Evolutionary conservation across 2,797 vertebrate species (phyloP), one percentile per base, ranked within the genome.

Genomic region (Arremon aurantiirostris): DNA sequence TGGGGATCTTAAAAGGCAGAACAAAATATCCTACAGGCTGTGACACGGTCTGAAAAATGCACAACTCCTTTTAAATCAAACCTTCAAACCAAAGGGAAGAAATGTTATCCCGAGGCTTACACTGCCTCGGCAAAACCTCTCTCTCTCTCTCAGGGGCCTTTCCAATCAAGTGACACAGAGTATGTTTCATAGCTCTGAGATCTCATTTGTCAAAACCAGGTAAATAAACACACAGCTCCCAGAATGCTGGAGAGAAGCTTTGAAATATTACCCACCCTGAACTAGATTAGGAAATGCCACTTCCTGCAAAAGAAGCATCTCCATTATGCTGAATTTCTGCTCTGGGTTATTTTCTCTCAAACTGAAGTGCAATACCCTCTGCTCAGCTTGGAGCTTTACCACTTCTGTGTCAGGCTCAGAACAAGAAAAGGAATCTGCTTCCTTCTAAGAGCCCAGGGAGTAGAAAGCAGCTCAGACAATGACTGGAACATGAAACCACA

Each of bases 61-160:
- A 82, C 34, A 82, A 23, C 53, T 89, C 44, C 41, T 76, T 77
- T 70, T 32, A 93, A 90, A 82, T 44, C n/a, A 90, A 92, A 84
- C 30, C n/a, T 86, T 82, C 42, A 46, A 37, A 47, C 16, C 26
- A 64, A 82, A 71, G 39, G 49, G n/a, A 90, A 90, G 64, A 80
- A 80, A 85, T 14, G 22, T 12, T 60, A 90, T 50, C 53, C 82
- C 7, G 18, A 77, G 19, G 65, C 26, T 90, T 68, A 28, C 10
- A 64, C 39, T 80, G 85, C n/a, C n/a, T n/a, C n/a, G 60, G 61
- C 20, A 77, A 63, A 83, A 39, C 9, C 6, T 39, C 27, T 46
- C 66, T 56, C 14, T 59, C 57, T n/a, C 63, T 78, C n/a, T 56
- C 47, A 34, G 52, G 30, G 26, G 14, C 41, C 37, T 61, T 76